Evolutionary conservation across 2,888 invertebrate species (phyloP).

Genomic region (Stramonita haemastoma): DNA sequence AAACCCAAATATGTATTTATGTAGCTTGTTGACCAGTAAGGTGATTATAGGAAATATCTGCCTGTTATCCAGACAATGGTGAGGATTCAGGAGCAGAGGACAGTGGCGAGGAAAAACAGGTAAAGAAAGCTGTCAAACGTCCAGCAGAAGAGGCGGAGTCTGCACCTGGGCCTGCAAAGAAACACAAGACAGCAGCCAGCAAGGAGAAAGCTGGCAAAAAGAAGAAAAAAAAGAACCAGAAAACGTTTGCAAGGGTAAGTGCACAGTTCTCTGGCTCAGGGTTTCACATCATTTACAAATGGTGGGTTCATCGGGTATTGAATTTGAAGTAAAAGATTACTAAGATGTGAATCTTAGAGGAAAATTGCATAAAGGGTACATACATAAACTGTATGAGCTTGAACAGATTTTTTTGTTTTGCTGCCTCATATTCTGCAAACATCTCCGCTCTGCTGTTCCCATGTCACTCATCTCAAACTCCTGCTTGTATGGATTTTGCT

Average conservation of each 20-base stretch:
- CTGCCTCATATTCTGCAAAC: no score
- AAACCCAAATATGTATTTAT: no score
- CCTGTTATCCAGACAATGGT: background rate
- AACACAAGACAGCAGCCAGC: background rate
- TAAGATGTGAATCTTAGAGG: no score
- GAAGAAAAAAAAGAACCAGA: conserved; percentile 5
- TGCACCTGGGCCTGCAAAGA: background rate
- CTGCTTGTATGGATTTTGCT: no score
- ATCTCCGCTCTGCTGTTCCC: no score
- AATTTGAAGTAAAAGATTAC: no score
- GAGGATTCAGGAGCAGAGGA: background rate
- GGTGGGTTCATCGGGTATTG: background rate
- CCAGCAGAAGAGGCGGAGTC: background rate
- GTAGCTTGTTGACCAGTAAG: no score
- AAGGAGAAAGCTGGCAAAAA: conserved; percentile 10
- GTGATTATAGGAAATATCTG: no score
- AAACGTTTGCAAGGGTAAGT: background rate
- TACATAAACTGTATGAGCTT: no score
- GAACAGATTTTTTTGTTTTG: no score
- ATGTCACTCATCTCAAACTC: no score
- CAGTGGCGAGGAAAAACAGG: background rate
- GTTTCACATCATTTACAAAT: background rate
- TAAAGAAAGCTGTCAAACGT: background rate
- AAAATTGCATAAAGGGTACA: no score
- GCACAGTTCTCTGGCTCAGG: background rate